phyloP scores from a whole-genome alignment of 2,797 vertebrate genomes.

The Sus cebifrons region DNA sequence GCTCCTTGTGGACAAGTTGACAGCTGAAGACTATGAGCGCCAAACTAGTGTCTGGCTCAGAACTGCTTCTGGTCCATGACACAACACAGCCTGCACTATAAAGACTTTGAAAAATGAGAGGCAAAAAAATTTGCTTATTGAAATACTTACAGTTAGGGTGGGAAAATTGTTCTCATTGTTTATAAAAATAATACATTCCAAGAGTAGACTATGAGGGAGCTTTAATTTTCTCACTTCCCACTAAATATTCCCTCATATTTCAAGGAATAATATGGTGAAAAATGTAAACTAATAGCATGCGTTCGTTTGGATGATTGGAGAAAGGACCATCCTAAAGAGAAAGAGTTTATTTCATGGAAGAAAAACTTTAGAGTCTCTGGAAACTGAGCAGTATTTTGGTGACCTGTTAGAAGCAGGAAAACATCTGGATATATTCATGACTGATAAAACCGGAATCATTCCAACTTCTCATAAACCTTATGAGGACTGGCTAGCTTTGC shows the following conservation, averaged over 20 bases:
- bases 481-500: neutral
- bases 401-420: neutral
- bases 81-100: neutral
- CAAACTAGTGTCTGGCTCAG: neutral
- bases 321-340: neutral
- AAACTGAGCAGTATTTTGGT: neutral
- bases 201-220: neutral
- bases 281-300: neutral
- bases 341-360: neutral
- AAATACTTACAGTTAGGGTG: slow-evolving; percentile 74
- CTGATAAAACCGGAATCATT: neutral
- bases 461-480: neutral
- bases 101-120: slow-evolving; percentile 77
- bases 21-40: slow-evolving; percentile 46
- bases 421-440: neutral
- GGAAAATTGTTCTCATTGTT: slow-evolving; percentile 76
- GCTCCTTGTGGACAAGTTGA: slow-evolving; percentile 65
- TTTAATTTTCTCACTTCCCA: neutral
- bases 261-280: neutral
- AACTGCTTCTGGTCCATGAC: slow-evolving; percentile 44
- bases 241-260: neutral
- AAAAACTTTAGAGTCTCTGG: neutral
- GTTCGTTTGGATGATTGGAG: neutral
- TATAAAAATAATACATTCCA: slow-evolving; percentile 73
- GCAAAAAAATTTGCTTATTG: slow-evolving; percentile 53